Percentiles rank a stretch among this genome's conserved stretches.
Conservation (phyloP, 2,888 invertebrate genomes). For the Poecilus cupreus region DNA sequence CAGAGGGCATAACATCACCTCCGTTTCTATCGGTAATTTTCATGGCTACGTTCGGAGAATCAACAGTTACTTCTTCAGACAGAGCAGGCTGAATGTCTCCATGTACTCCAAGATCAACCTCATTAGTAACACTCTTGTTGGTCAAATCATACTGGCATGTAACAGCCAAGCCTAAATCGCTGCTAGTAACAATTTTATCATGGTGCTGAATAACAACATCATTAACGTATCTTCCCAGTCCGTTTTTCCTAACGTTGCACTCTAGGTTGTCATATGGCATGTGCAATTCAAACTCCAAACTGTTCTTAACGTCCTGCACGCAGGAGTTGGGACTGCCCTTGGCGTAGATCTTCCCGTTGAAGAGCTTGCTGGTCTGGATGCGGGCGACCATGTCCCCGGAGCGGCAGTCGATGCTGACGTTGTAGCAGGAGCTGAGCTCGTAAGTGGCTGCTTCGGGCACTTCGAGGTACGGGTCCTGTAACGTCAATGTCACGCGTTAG, state of each 20-base stretch:
- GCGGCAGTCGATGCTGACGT: slow-evolving; percentile 94
- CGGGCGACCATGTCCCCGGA: slow-evolving; percentile 94
- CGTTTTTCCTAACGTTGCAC: slow-evolving; percentile 93
- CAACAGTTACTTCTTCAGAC: slow-evolving; percentile 93
- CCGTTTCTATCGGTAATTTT: slow-evolving; percentile 90
- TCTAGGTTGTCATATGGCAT: slow-evolving; percentile 95
- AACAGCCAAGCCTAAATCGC: slow-evolving; percentile 93
- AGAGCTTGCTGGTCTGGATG: slow-evolving; percentile 93
- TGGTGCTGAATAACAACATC: slow-evolving; percentile 97
- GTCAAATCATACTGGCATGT: slow-evolving; percentile 96
- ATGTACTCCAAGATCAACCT: slow-evolving; percentile 91
- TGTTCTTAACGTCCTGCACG: slow-evolving; percentile 90
- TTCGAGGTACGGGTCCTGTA: slow-evolving; percentile 90
- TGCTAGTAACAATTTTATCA: slow-evolving; percentile 95
- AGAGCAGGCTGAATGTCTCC: slow-evolving; percentile 90
- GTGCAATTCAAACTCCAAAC: slow-evolving; percentile 91
- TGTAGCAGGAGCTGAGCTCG: slow-evolving; percentile 95
- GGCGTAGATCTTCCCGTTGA: slow-evolving; percentile 96
- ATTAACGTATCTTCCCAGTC: slow-evolving; percentile 88
- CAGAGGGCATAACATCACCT: slow-evolving; percentile 88
- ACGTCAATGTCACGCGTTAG: slow-evolving; percentile 58
- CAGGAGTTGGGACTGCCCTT: slow-evolving; percentile 96
- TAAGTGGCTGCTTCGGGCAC: slow-evolving; percentile 94
- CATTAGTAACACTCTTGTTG: slow-evolving; percentile 95
- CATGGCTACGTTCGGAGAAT: slow-evolving; percentile 96